These are phyloP conservation scores for Pandemis cinnamomeana DNA, from an alignment of 2,888 invertebrate species.

Conservation along the genomic window DNA sequence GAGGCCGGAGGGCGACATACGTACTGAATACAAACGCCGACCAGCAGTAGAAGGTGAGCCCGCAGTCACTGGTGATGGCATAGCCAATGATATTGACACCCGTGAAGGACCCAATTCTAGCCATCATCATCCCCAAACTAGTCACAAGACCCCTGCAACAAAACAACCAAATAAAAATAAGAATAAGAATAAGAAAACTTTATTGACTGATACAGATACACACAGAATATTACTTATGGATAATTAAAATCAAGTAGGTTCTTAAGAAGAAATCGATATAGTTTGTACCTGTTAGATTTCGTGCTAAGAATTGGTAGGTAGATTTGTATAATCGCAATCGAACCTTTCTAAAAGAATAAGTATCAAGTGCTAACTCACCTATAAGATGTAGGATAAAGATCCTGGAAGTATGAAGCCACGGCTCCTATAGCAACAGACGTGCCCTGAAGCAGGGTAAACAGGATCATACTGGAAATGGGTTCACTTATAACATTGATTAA, in stretches of 20 bases:
- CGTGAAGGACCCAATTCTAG: slow-evolving; percentile 56
- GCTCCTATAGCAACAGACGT: slow-evolving; percentile 58
- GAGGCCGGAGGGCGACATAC: not conserved
- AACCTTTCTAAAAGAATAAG: not conserved
- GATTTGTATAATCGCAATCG: not conserved
- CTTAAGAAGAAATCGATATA: not conserved
- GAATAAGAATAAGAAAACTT: too few relatives aligned
- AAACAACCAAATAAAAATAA: too few relatives aligned
- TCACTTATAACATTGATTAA: slow-evolving; percentile 74
- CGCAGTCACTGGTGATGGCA: slow-evolving; percentile 59
- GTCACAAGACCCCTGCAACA: slow-evolving; percentile 62
- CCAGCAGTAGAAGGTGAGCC: slow-evolving; percentile 60
- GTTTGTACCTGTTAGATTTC: too few relatives aligned
- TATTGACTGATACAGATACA: too few relatives aligned
- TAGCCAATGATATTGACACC: slow-evolving; percentile 63
- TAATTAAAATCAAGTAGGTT: too few relatives aligned
- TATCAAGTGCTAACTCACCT: slow-evolving; percentile 53
- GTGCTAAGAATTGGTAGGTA: too few relatives aligned
- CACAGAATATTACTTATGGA: too few relatives aligned
- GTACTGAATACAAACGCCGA: slow-evolving; percentile 47
- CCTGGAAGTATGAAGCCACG: slow-evolving; percentile 61
- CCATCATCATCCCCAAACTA: slow-evolving; percentile 65
- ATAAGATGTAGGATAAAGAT: slow-evolving; percentile 66
- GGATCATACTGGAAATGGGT: slow-evolving; percentile 57
- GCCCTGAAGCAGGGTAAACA: slow-evolving; percentile 60